Evolutionary conservation across 2,113 vertebrate genomes (phyloP).

Genomic region (Cephalopterus ornatus): DNA sequence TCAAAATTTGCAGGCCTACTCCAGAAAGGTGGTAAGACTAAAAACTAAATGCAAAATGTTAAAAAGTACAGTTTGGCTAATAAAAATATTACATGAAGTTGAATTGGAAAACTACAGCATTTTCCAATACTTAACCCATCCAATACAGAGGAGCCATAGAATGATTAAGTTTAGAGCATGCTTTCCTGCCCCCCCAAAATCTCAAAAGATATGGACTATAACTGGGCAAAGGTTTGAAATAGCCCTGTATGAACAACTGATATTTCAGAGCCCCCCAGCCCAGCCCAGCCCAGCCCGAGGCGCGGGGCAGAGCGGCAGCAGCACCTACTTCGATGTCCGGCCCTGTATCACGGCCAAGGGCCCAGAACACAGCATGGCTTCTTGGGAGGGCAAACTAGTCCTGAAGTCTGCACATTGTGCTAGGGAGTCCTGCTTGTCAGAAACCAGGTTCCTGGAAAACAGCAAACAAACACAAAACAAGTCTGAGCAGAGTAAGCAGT

Average conservation of each 20-base stretch:
- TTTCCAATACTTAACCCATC: neutral
- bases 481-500: neutral
- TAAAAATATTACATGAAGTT: neutral
- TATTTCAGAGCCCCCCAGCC: neutral
- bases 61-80: neutral
- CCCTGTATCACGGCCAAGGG: constrained; percentile 94
- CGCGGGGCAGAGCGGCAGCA: accelerated
- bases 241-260: accelerated
- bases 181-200: neutral
- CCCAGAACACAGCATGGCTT: constrained; percentile 87
- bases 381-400: constrained; percentile 87
- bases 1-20: neutral
- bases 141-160: neutral
- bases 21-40: neutral
- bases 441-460: constrained; percentile 87
- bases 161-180: neutral
- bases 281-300: neutral
- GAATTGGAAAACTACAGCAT: neutral
- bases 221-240: neutral
- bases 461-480: neutral
- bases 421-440: constrained; percentile 92
- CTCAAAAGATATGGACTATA: neutral
- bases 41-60: neutral
- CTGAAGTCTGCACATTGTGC: constrained; percentile 95
- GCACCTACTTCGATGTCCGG: constrained; percentile 86